These are phyloP conservation scores for Corythucha ciliata DNA, from an alignment of 2,888 invertebrate genomes.

Conservation along the genomic window DNA sequence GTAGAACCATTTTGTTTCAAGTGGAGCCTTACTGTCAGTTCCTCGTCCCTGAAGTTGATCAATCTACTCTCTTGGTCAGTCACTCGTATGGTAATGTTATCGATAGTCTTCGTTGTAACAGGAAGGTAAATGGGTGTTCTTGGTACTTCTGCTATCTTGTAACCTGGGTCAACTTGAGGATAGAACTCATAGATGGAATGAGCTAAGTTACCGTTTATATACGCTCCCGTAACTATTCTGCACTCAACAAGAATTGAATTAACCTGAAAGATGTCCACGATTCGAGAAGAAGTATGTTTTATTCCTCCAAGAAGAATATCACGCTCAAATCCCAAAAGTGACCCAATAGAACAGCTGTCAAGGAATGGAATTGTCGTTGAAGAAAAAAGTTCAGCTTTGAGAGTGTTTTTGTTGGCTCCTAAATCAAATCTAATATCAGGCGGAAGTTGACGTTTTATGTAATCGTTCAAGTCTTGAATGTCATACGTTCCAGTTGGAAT, in stretches of 20 bases:
- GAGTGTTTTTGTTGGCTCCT: slow-evolving; percentile 31
- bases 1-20: too few species aligned
- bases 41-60: slow-evolving; percentile 17
- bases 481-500: slow-evolving; percentile 39
- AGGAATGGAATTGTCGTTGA: too few species aligned
- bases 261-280: slow-evolving; percentile 35
- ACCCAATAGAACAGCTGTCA: slow-evolving; percentile 32
- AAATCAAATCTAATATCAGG: not conserved
- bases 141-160: slow-evolving; percentile 17
- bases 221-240: slow-evolving; percentile 4
- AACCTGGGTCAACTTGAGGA: slow-evolving; percentile 13
- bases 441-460: slow-evolving; percentile 15
- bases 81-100: slow-evolving; percentile 6
- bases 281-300: not conserved
- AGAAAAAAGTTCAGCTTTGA: slow-evolving; percentile 34
- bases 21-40: slow-evolving; percentile 18
- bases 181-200: slow-evolving; percentile 18
- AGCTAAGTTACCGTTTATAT: not conserved
- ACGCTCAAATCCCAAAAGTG: slow-evolving; percentile 35
- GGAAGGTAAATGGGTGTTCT: slow-evolving; percentile 9
- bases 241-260: slow-evolving; percentile 29
- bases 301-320: not conserved
- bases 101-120: not conserved
- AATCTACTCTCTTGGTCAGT: slow-evolving; percentile 15
- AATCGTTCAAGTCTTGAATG: slow-evolving; percentile 35